Conservation (phyloP, 2,888 invertebrate species). For the Eristalis arbustorum region DNA sequence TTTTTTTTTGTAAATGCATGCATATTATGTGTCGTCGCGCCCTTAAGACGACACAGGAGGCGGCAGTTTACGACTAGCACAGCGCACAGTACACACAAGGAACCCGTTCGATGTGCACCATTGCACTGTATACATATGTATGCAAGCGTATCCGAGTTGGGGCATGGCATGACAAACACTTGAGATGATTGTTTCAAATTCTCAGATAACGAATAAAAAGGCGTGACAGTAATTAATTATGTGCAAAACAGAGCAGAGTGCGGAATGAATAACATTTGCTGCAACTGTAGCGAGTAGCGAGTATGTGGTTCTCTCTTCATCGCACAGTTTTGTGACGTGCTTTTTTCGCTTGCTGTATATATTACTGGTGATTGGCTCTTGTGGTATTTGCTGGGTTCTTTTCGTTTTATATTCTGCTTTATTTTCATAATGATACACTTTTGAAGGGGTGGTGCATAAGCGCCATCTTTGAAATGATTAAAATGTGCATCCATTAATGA, state of each 20-base stretch:
- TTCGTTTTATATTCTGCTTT: not conserved
- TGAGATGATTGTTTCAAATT: slow-evolving; percentile 79
- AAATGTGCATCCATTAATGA: slow-evolving; percentile 47
- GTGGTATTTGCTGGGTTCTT: slow-evolving; percentile 46
- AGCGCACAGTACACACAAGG: not conserved
- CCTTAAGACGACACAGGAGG: not conserved
- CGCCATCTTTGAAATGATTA: slow-evolving; percentile 69
- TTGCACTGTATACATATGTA: not conserved
- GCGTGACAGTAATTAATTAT: slow-evolving; percentile 81
- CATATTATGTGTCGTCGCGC: not conserved
- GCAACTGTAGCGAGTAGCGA: not conserved
- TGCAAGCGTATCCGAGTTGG: not conserved
- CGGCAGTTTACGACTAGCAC: not conserved
- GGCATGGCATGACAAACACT: slow-evolving; percentile 73
- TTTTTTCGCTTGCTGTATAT: not conserved
- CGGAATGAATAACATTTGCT: slow-evolving; percentile 67
- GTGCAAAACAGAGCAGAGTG: slow-evolving; percentile 71
- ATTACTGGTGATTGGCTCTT: slow-evolving; percentile 44
- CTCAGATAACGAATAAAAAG: slow-evolving; percentile 75
- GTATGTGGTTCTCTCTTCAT: slow-evolving; percentile 48
- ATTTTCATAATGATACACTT: slow-evolving; percentile 12
- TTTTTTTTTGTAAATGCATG: not conserved
- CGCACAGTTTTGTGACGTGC: slow-evolving; percentile 12
- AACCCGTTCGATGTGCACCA: not conserved
- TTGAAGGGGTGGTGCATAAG: slow-evolving; percentile 69